Evolutionary conservation across 2,113 vertebrate species (phyloP), one percentile per base, ranked within the genome.

Genomic region (Phaethornis superciliosus): DNA sequence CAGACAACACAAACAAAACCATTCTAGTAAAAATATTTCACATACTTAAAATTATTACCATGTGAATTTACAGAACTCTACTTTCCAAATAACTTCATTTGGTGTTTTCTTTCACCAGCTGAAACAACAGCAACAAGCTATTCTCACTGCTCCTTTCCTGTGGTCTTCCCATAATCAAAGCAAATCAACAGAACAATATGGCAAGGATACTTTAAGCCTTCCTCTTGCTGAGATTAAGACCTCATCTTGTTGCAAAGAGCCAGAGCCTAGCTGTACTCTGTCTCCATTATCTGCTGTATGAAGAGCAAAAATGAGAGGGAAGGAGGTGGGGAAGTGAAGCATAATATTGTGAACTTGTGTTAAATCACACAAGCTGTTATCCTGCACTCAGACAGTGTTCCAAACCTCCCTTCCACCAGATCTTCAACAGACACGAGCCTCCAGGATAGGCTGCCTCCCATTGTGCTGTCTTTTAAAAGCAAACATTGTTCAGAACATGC

Each of bases 21-120:
- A 67, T 62, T 71, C 77, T 88, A 94, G 85, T 44, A 86, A 93
- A 96, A 96, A 96, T 96, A 96, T 80, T 96, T 95, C 93, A 87
- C 88, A 91, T 94, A 74, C 68, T 91, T 90, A 63, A 82, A 85
- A 92, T 71, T 5, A 81, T 79, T 93, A 74, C 62, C 47, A 78
- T 64, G 86, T 84, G 78, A 89, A 85, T 94, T 96, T 92, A 74
- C 58, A 8, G 91, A 88, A 81, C 52, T 94, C 80, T 56, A 51
- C 70, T 87, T 88, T 91, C 78, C 74, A 94, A 88, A 86, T 52
- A 0, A 65, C 91, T 94, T 93, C 90, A 87, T 90, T 81, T 88
- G 62, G 82, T 32, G 65, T 93, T 90, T 72, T 75, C 74, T 75
- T 77, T 52, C 35, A 52, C 44, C 97, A 93, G 97, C 96, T 97